Evolutionary conservation across 2,797 vertebrate genomes (phyloP), one percentile per base, ranked within the genome.

Genomic region (Pangasius krempfi): DNA sequence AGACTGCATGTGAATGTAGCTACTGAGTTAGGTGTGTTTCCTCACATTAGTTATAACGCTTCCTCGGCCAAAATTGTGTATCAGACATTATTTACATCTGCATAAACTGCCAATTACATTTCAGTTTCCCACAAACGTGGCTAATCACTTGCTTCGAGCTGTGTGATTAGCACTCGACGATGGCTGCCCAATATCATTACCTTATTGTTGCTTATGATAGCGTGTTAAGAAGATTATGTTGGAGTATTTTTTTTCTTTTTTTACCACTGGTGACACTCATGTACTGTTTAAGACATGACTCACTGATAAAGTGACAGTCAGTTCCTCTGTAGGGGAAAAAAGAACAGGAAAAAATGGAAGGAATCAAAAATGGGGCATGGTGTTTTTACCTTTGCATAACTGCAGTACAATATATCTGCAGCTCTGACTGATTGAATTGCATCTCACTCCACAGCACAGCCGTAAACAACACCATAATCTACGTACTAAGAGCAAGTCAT

Each of bases 101-200:
- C 92, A 93, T 92, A 92, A 92, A 91, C 90, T 92, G 90, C 86
- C 92, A 93, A 93, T 93, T 92, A 93, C 85, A 85, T 92, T 93
- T 93, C 80, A 91, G 90, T 90, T 93, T 92, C 89, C 84, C 88
- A 92, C 89, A 90, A 91, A 92, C 89, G 88, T 90, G 86, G 89
- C 91, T 92, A 93, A 93, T 94, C 92, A 92, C 91, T 92, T 90
- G 93, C 93, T 92, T 92, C 91, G 86, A 93, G 91, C 85, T 75
- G 87, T 93, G 92, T 94, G 92, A 93, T 93, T 93, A 92, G 86
- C 87, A 91, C 93, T 91, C 91, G 87, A 88, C 70, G 89, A 93
- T 88, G 92, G 88, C 86, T 92, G 92, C 87, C 91, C 92, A 92
- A 92, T 93, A 92, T 92, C 89, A 92, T 92, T 92, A 93, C 91